Base-by-base conservation (phyloP, 2,888 invertebrate genomes). In the Sepiola atlantica region DNA sequence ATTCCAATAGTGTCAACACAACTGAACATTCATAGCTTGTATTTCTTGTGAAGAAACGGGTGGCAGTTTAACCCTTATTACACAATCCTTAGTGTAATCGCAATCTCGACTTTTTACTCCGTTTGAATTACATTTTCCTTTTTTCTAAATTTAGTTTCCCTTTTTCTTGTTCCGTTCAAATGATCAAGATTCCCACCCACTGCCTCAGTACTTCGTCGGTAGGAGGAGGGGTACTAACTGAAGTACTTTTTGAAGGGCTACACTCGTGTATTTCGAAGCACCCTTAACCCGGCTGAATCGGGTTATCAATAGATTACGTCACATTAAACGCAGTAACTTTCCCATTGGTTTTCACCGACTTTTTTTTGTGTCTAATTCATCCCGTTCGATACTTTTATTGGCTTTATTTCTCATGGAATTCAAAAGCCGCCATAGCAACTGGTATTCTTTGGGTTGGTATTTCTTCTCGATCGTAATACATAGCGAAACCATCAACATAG, bases 221-320 rank as follows among this genome's bases (percentile, higher is more conserved):
- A n/a, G n/a, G 77, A 12, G 77, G 16, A n/a, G n/a, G 77, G 45
- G 8, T 45, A 45, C 2, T 45, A n/a, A 28, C 12, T 77, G 77
- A 77, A 77, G 77, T 77, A 77, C 77, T 77, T 77, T 28, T n/a
- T 77, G 77, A 77, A 77, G 77, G n/a, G n/a, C 28, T 77, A 77
- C 77, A 77, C 77, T 77, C 77, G 14, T n/a, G 77, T 28, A 77
- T 77, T 77, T 77, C 77, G 28, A 77, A 77, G 77, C n/a, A 77
- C n/a, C 28, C 28, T n/a, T 28, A 77, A 14, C 0, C n/a, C 1
- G n/a, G n/a, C 8, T n/a, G n/a, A 77, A 77, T n/a, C n/a, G n/a
- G 77, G n/a, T 77, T 77, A 28, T 8, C n/a, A 77, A 12, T 8
- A n/a, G 14, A n/a, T 77, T 28, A n/a, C n/a, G 77, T 77, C n/a